Conservation (phyloP, 2,888 invertebrate species). For the Drosophila sordidapex region DNA sequence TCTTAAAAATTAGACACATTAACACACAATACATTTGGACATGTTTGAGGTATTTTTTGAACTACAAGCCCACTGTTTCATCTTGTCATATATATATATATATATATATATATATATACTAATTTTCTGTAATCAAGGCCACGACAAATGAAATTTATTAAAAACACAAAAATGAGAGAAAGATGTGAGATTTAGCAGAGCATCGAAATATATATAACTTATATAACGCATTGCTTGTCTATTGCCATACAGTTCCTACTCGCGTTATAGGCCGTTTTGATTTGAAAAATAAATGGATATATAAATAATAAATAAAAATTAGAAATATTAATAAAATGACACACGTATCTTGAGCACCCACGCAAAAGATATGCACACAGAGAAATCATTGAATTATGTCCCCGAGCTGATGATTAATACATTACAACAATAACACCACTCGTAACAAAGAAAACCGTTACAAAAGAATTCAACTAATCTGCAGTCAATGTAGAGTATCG, state of each 20-base stretch:
- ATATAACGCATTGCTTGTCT: constrained; percentile 31
- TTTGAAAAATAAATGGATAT: constrained; percentile 1
- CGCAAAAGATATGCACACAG: constrained; percentile 27
- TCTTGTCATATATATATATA: constrained; percentile 16
- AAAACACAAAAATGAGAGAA: constrained; percentile 21
- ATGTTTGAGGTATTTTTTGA: constrained; percentile 15
- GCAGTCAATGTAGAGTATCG: not conserved
- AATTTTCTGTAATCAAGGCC: constrained; percentile 61
- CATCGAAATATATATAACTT: constrained; percentile 17
- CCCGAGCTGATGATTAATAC: constrained; percentile 62
- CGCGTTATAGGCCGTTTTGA: constrained; percentile 4
- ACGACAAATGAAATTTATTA: constrained; percentile 40
- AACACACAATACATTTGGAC: constrained; percentile 42
- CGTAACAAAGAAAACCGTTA: constrained; percentile 7
- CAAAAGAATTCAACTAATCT: constrained; percentile 23
- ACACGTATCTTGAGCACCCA: constrained; percentile 23
- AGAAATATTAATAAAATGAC: not conserved
- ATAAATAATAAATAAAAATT: not conserved
- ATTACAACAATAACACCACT: constrained; percentile 6
- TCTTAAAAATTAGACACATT: constrained; percentile 41
- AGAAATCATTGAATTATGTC: constrained; percentile 33
- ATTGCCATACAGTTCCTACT: not conserved
- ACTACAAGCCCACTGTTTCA: constrained; percentile 34
- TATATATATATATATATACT: not conserved
- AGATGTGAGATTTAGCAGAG: constrained; percentile 18